Conservation (phyloP, 1,140 invertebrate genomes). For the Pectinophora gossypiella region DNA sequence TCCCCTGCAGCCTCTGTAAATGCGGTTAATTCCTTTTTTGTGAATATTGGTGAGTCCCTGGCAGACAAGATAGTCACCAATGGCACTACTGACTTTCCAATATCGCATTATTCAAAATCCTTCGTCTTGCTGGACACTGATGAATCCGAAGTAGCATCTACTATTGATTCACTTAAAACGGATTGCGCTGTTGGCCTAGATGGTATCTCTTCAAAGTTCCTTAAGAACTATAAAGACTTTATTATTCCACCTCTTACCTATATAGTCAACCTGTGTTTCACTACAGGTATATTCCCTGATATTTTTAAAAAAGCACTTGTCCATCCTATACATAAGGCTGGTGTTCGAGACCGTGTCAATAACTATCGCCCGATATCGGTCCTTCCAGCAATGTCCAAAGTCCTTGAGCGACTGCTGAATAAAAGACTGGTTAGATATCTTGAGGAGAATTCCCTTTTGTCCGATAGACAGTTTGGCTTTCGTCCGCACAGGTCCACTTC, state of each 20-base stretch:
- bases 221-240: background rate
- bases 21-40: slow-evolving; percentile 9
- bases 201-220: background rate
- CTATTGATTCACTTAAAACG: background rate
- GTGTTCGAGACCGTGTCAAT: background rate
- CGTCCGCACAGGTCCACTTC: background rate
- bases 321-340: slow-evolving; percentile 7
- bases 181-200: background rate
- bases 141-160: background rate
- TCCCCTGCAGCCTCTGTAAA: background rate
- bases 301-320: slow-evolving; percentile 5
- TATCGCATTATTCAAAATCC: too few relatives aligned
- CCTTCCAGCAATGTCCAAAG: slow-evolving; percentile 3
- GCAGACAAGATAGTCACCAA: background rate
- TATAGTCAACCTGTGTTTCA: slow-evolving; percentile 3
- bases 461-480: slow-evolving; percentile 13
- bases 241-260: slow-evolving; percentile 3
- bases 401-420: slow-evolving; percentile 10
- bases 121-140: background rate
- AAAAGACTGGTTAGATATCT: slow-evolving; percentile 6
- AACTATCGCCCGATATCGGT: slow-evolving; percentile 10
- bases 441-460: background rate
- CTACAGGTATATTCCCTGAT: background rate
- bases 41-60: slow-evolving; percentile 2
- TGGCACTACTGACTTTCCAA: too few relatives aligned